These are phyloP conservation scores for Sternotherus odoratus DNA, from an alignment of 2,797 vertebrate genomes.

Conservation along the genomic window DNA sequence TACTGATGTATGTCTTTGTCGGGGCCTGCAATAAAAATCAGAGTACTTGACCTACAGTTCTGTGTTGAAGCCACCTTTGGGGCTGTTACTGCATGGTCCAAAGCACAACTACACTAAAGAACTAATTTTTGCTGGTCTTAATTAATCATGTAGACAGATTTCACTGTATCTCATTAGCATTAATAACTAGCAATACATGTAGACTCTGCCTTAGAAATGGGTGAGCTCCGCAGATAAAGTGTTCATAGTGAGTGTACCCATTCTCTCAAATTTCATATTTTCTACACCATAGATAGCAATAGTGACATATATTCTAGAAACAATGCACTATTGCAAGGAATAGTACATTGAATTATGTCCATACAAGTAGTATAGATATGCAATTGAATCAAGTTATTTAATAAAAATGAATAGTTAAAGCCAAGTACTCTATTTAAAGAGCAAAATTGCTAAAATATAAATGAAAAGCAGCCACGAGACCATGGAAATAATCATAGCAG, in stretches of 20 bases:
- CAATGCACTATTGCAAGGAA: constrained; percentile 1
- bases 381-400: background rate
- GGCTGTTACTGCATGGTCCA: background rate
- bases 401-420: background rate
- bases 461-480: background rate
- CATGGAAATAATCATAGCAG: background rate
- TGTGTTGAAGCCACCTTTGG: background rate
- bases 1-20: background rate
- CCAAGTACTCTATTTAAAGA: constrained; percentile 10
- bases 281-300: constrained; percentile 34
- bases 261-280: constrained; percentile 53
- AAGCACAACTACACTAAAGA: background rate
- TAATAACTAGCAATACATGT: background rate
- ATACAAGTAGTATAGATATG: constrained; percentile 10
- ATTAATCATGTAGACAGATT: background rate
- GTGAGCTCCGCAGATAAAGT: background rate
- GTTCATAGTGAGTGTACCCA: constrained; percentile 22
- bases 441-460: background rate
- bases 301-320: constrained; percentile 52
- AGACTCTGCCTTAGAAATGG: background rate
- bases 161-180: background rate
- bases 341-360: background rate
- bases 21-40: background rate
- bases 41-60: background rate
- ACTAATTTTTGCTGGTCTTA: background rate